A percentile compares a stretch with the other conserved stretches of the same genome.
phyloP scores from a whole-genome alignment of 1,140 invertebrate species.

The Ceratitis capitata region DNA sequence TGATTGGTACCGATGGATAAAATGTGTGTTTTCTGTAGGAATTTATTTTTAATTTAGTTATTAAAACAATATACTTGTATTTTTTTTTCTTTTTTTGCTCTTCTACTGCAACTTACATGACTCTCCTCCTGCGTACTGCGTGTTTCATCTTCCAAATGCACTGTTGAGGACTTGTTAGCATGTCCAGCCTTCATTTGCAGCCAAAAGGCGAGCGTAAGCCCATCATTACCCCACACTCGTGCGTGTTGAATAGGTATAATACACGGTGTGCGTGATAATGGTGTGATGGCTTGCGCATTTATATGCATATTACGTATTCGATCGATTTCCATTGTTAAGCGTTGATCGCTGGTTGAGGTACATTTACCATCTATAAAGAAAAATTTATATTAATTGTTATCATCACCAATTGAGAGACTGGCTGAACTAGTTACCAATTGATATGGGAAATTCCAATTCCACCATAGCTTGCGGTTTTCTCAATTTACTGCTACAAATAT shows the following conservation, averaged over 20 bases:
- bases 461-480: conserved; percentile 54
- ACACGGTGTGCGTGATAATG: conserved; percentile 58
- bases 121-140: conserved; percentile 55
- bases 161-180: conserved; percentile 49
- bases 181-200: conserved; percentile 52
- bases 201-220: conserved; percentile 59
- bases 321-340: conserved; percentile 55
- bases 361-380: conserved; percentile 54
- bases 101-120: conserved; percentile 46
- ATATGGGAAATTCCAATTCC: conserved; percentile 59
- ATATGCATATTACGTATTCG: conserved; percentile 55
- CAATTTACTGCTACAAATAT: conserved; percentile 51
- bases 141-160: conserved; percentile 55
- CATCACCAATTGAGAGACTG: no score
- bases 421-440: conserved; percentile 47
- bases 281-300: conserved; percentile 51
- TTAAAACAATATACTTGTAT: neutral
- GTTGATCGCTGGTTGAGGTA: conserved; percentile 53
- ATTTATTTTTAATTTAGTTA: no score
- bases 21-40: conserved; percentile 54
- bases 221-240: conserved; percentile 55
- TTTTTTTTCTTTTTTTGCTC: neutral
- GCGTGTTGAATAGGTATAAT: conserved; percentile 59
- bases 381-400: no score
- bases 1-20: conserved; percentile 60